Percentiles rank a stretch among this genome's conserved stretches.
Conservation (phyloP, 2,797 vertebrate species). For the Lagodon rhomboides region DNA sequence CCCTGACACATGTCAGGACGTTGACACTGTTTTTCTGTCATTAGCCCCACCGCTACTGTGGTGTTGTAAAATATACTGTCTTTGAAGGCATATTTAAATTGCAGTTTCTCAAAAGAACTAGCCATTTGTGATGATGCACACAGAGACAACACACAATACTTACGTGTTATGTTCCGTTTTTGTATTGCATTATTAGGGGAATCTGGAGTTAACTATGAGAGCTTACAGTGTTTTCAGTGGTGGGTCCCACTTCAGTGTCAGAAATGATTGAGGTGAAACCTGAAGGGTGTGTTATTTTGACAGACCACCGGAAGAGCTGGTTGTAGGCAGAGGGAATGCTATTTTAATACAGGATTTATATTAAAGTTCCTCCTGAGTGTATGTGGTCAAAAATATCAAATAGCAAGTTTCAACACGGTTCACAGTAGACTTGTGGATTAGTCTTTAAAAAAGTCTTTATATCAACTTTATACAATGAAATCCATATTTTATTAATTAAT, state of each 20-base stretch:
- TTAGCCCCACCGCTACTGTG: constrained; percentile 51
- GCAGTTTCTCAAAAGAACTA: not conserved
- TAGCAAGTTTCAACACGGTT: not conserved
- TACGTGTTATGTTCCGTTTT: not conserved
- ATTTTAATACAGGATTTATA: constrained; percentile 19
- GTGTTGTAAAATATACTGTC: not conserved
- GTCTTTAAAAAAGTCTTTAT: too few species aligned
- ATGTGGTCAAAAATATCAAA: not conserved
- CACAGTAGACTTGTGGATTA: not conserved
- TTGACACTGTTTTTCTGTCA: constrained; percentile 60
- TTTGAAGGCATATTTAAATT: constrained; percentile 25
- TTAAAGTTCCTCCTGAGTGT: not conserved
- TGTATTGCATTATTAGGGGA: not conserved
- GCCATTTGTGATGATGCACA: not conserved
- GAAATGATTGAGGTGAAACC: constrained; percentile 45
- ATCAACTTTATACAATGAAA: not conserved
- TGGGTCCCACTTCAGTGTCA: constrained; percentile 26
- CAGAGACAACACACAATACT: not conserved
- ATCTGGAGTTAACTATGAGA: constrained; percentile 5
- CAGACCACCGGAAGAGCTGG: constrained; percentile 14
- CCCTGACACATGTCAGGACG: constrained; percentile 48
- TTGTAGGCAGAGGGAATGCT: constrained; percentile 19
- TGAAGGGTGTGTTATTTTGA: constrained; percentile 42
- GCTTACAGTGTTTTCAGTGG: constrained; percentile 19
- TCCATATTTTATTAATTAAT: not conserved